Conservation (phyloP, 2,888 invertebrate genomes). For the Lepidocyrtoides sp. region DNA sequence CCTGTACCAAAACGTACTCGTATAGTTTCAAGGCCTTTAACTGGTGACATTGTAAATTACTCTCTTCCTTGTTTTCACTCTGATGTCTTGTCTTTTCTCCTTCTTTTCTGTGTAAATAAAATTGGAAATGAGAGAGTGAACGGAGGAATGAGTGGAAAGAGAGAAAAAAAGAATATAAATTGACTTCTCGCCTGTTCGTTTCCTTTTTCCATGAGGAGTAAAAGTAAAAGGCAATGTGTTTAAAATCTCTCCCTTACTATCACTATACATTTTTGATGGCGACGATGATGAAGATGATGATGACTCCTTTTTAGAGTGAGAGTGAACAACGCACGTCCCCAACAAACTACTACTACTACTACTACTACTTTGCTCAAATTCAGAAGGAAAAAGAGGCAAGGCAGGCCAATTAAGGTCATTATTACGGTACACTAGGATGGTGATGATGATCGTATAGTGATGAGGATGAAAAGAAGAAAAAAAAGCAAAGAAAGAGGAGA, state of each 20-base stretch:
- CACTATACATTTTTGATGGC: not conserved
- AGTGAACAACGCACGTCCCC: not conserved
- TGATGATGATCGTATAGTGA: not conserved
- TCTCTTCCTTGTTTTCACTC: not conserved
- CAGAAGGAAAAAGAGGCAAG: not conserved
- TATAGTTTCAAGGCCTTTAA: not conserved
- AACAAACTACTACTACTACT: no score
- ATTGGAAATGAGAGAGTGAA: slow-evolving; percentile 37
- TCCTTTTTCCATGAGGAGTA: slow-evolving; percentile 35
- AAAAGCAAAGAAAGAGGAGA: not conserved
- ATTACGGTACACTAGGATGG: slow-evolving; percentile 36
- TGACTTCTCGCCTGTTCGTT: slow-evolving; percentile 66
- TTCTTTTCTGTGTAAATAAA: slow-evolving; percentile 48
- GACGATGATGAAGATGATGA: slow-evolving; percentile 9
- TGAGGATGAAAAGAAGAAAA: slow-evolving; percentile 46
- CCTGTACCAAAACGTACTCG: no score
- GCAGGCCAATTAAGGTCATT: slow-evolving; percentile 69
- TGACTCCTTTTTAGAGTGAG: not conserved
- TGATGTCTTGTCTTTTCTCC: not conserved
- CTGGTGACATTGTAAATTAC: slow-evolving; percentile 29
- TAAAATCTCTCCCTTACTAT: not conserved
- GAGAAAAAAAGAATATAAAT: slow-evolving; percentile 52
- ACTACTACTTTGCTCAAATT: no score
- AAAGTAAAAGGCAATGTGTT: not conserved
- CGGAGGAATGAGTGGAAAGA: slow-evolving; percentile 32